phyloP scores from a whole-genome alignment of 2,797 vertebrate genomes.

The Cottoperca gobio region DNA sequence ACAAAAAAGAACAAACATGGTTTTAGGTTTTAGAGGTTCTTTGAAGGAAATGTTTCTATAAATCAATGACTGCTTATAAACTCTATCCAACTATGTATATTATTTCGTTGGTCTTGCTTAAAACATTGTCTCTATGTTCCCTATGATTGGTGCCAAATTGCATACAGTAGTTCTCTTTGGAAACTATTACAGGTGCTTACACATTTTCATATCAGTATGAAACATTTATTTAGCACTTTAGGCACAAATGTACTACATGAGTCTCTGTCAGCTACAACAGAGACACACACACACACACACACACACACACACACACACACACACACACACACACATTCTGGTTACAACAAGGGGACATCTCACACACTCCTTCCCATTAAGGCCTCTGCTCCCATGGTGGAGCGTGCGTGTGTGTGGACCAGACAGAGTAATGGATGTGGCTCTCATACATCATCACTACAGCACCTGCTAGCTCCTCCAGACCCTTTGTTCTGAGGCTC shows the following conservation, averaged over 20 bases:
- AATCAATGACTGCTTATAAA: not conserved
- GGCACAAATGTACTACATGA: conserved; percentile 42
- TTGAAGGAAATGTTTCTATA: not conserved
- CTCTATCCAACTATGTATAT: not conserved
- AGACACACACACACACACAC: conserved; percentile 6
- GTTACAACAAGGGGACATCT: conserved; percentile 12
- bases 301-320: conserved; percentile 5
- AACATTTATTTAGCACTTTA: conserved; percentile 29
- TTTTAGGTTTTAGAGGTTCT: not conserved
- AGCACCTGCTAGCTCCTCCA: conserved; percentile 46
- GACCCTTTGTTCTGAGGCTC: conserved; percentile 18
- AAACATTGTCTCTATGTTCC: not conserved
- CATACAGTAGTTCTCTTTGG: not conserved
- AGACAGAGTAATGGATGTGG: conserved; percentile 53
- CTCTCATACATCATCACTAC: conserved; percentile 63
- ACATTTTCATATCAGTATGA: not conserved
- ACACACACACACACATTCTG: conserved; percentile 5
- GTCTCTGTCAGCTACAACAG: conserved; percentile 29
- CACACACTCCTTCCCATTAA: conserved; percentile 28
- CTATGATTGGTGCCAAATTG: not conserved
- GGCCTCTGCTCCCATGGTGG: conserved; percentile 23
- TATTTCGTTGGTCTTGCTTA: not conserved
- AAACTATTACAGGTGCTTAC: not conserved
- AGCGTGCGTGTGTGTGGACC: conserved; percentile 39
- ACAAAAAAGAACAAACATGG: not conserved